Evolutionary conservation across 2,888 invertebrate species (phyloP), one percentile per base, ranked within the genome.

Genomic region (Dryomyza anilis): DNA sequence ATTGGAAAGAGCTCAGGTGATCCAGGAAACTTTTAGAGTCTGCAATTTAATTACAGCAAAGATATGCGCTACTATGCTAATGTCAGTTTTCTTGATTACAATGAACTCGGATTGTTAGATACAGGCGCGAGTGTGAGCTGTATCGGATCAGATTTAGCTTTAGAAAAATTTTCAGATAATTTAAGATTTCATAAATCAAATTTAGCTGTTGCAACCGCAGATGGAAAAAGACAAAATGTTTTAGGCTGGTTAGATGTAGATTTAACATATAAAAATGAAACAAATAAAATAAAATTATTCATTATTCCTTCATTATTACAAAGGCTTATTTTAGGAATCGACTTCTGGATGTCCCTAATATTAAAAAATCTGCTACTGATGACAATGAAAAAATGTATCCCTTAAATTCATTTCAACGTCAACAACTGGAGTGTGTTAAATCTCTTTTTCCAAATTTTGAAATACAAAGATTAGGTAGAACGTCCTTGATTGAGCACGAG

Each of bases 1-100:
- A 45, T 59, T 66, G n/a, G n/a, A n/a, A n/a, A 55, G 8, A 55
- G 48, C 36, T 16, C 6, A 14, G 29, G 52, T 3, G 30, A 16
- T 12, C 12, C 23, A 19, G 46, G 52, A 21, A 53, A n/a, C 21
- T 59, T 63, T 16, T 66, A 48, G 14, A 63, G 10, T 59, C 63
- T 10, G 39, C 63, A 27, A 55, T 66, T 66, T 30, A 30, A 2
- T 10, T 14, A 50, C 10, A 21, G 16, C 8, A 33, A 36, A 14
- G 63, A 66, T 60, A 27, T n/a, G 33, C 19, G 66, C 2, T 60
- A 48, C n/a, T 67, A 64, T 25, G 67, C 67, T 2, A 50, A 64
- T 46, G 57, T 64, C 7, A 19, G 25, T 7, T 64, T 67, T 16
- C 36, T 57, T 2, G 25, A 61, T 7, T 57, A 27, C 27, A 12